Conservation (phyloP, 1,140 invertebrate genomes). For the Lutraria rhynchaena region DNA sequence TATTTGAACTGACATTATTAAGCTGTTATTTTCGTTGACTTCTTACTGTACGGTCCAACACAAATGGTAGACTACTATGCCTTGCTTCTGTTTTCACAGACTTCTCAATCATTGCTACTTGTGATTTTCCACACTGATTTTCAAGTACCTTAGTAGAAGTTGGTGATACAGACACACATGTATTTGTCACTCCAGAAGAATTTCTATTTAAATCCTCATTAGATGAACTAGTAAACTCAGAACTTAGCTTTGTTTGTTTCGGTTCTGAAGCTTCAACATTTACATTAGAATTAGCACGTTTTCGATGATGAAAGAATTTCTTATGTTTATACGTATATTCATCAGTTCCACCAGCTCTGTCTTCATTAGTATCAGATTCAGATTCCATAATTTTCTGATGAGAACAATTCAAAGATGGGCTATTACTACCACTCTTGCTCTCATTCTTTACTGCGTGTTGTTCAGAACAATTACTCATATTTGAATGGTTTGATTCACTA, state of each 20-base stretch:
- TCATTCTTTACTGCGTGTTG: conserved; percentile 7
- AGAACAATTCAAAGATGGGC: background rate
- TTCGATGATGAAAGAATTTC: conserved; percentile 71
- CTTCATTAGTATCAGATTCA: conserved; percentile 45
- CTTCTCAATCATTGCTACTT: conserved; percentile 18
- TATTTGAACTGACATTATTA: too few relatives aligned
- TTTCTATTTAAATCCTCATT: background rate
- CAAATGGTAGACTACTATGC: conserved; percentile 71
- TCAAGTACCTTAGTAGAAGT: conserved; percentile 11
- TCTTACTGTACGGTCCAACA: conserved; percentile 74
- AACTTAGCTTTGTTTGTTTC: conserved; percentile 36
- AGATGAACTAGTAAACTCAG: background rate
- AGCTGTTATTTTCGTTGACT: conserved; percentile 62
- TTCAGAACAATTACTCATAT: background rate
- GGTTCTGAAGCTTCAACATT: conserved; percentile 6
- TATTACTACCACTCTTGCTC: conserved; percentile 31
- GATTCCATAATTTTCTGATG: conserved; percentile 55
- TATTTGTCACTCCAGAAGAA: background rate
- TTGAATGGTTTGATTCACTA: conserved; percentile 28
- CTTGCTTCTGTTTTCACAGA: conserved; percentile 64
- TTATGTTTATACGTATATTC: conserved; percentile 75
- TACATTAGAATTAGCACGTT: conserved; percentile 54
- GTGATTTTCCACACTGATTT: conserved; percentile 26
- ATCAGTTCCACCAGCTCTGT: conserved; percentile 40
- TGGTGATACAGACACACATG: background rate